Conservation (phyloP, 1,140 invertebrate genomes). For the Penaeus chinensis region DNA sequence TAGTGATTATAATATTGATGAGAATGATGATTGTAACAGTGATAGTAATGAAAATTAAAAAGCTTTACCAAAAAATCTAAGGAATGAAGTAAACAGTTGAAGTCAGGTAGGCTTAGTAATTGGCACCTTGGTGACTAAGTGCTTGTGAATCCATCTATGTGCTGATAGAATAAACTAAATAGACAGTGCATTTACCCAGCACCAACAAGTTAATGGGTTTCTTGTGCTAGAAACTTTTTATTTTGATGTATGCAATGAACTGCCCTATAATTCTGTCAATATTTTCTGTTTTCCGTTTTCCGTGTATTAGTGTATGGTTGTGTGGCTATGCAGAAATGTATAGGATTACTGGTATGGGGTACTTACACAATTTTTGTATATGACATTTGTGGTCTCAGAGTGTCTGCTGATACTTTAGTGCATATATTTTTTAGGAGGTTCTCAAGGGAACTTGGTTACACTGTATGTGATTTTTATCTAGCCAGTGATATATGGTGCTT, state of each 20-base stretch:
- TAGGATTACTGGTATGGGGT: neutral
- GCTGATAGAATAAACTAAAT: too few species aligned
- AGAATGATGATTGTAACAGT: too few species aligned
- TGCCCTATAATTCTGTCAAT: neutral
- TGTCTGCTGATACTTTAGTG: neutral
- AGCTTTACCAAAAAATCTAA: too few species aligned
- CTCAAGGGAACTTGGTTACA: neutral
- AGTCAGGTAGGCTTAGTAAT: too few species aligned
- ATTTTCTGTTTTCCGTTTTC: neutral
- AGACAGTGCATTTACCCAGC: neutral
- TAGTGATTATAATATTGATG: too few species aligned
- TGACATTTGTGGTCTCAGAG: neutral
- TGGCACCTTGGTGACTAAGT: too few species aligned
- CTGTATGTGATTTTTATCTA: conserved; percentile 10
- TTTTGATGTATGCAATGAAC: neutral
- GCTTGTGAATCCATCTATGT: too few species aligned
- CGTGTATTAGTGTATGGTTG: neutral
- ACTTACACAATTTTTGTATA: neutral
- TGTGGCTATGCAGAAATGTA: neutral
- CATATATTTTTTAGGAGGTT: neutral
- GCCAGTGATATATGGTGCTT: conserved; percentile 19
- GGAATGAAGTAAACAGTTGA: too few species aligned
- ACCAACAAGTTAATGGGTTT: neutral
- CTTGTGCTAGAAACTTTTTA: neutral
- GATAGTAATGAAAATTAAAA: too few species aligned